Base-by-base conservation (phyloP, 2,113 vertebrate genomes). In the Hystrix brachyura region DNA sequence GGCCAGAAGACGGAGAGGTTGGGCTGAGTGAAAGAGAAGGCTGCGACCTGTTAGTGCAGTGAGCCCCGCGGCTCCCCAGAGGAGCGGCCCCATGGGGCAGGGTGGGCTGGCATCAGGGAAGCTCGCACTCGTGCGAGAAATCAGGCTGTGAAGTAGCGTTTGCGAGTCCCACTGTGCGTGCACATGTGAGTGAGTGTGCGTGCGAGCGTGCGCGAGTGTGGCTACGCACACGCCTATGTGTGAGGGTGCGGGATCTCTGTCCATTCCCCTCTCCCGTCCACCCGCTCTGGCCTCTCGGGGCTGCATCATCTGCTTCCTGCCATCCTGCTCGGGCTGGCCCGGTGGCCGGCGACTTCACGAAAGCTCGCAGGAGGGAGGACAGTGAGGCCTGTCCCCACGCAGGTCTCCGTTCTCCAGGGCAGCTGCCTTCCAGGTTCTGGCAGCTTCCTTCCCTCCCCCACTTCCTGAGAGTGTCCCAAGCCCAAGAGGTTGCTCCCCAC, bases 311-410 rank as follows among this genome's bases (percentile, higher is more conserved):
- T 5, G 23, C 23, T 48, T 27, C 23, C 43, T 71, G n/a, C 32
- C 21, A 18, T 57, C 57, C 23, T 34, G 32, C 25, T 79, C 79
- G 72, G 25, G 53, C n/a, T 13, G 10, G 12, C n/a, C 85, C 32
- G 60, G 64, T 17, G 0, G 0, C 11, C 0, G 10, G 34, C 69
- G 72, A 51, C 79, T 38, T 38, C n/a, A 18, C 0, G 14, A 17
- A 15, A 38, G 21, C 21, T 21, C 34, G 7, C 34, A 34, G 21
- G 60, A n/a, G 72, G 57, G 64, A 74, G 27, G n/a, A 60, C 18
- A 32, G 46, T 7, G 27, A 51, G 13, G 8, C 32, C 3, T 27
- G 32, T 64, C 55, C 46, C 10, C 10, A 12, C 15, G 14, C 27
- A 18, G 83, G 79, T 51, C 62, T 3, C 71, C 21, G 17, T 43